Base-by-base conservation (phyloP, 2,797 vertebrate genomes). In the Microchirus variegatus region DNA sequence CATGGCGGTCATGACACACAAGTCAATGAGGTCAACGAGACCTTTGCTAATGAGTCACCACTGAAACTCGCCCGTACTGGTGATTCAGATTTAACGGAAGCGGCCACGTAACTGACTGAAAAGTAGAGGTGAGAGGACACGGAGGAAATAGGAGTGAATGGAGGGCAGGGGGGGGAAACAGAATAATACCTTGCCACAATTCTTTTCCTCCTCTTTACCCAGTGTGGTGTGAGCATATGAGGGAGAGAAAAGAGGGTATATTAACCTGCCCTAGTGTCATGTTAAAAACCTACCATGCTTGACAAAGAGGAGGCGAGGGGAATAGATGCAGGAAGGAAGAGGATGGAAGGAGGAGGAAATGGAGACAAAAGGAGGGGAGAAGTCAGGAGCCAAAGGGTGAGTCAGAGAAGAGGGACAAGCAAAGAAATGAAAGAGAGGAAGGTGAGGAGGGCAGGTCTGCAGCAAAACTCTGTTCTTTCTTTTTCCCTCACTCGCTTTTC, bases 231-330 rank as follows among this genome's bases (percentile, higher is more conserved):
- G 65, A 64, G 41, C 53, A 16, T 0, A 41, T 47, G 44, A 12
- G 37, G 1, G n/a, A 4, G 2, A 15, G 0, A 1, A 37, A n/a
- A 18, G 41, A 9, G 46, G 73, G 77, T 63, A 74, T 67, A 78
- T 85, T 85, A 85, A 88, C 82, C 82, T 85, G 84, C 75, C 56
- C 65, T 63, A 15, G 16, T 77, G 75, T 79, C 66, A 62, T 71
- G 81, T 87, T 82, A 73, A 41, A 82, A 83, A 70, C 80, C 60
- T 11, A 47, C 49, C 2, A 49, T 1, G 51, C 44, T 59, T 57
- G 67, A 59, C 53, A 58, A 15, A 53, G 37, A 42, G 42, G 46
- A 47, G 53, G 49, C 1, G 43, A 46, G 60, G 16, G 22, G 18
- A 57, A 49, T 12, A 50, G 36, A 43, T 37, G 14, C 44, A 51